Evolutionary conservation across 2,797 vertebrate species (phyloP).

Genomic region (Carapus acus): DNA sequence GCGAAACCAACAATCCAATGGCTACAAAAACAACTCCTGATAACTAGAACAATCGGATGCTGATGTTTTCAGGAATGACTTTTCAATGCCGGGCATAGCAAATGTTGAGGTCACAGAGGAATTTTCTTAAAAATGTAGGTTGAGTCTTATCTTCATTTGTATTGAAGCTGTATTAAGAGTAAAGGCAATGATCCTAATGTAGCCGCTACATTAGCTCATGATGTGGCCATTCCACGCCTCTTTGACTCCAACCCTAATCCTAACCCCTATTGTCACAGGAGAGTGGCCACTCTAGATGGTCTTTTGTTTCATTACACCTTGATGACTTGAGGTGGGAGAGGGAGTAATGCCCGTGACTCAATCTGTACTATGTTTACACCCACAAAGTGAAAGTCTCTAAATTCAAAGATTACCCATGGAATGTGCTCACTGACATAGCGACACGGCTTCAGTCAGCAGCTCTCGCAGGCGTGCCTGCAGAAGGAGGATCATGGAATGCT

Average conservation of each 20-base stretch:
- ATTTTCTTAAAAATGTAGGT: too few relatives aligned
- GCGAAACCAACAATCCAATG: too few relatives aligned
- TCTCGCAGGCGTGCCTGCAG: conserved; percentile 14
- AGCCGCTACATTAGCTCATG: too few relatives aligned
- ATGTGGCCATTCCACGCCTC: conserved; percentile 11
- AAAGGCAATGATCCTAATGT: conserved; percentile 26
- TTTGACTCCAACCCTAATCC: conserved; percentile 43
- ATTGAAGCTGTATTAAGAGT: conserved; percentile 9
- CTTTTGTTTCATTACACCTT: conserved; percentile 65
- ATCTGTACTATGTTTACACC: conserved; percentile 30
- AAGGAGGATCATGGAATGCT: conserved; percentile 16
- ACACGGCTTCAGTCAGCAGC: conserved; percentile 50
- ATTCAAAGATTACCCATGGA: conserved; percentile 48
- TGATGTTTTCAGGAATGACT: too few relatives aligned
- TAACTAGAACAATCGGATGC: too few relatives aligned
- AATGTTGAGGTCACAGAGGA: too few relatives aligned
- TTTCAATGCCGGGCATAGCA: too few relatives aligned
- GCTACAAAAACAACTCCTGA: too few relatives aligned
- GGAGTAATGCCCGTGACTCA: conserved; percentile 48
- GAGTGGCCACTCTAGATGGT: too few relatives aligned
- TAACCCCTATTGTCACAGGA: conserved; percentile 28
- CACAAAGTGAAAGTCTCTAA: conserved; percentile 50
- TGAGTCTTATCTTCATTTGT: conserved; percentile 12
- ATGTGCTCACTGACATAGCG: conserved; percentile 49
- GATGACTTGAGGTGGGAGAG: conserved; percentile 46